A percentile compares a stretch with the other conserved stretches of the same genome.
Evolutionary conservation across 2,888 invertebrate genomes (phyloP).

Genomic region (Xylota segnis): DNA sequence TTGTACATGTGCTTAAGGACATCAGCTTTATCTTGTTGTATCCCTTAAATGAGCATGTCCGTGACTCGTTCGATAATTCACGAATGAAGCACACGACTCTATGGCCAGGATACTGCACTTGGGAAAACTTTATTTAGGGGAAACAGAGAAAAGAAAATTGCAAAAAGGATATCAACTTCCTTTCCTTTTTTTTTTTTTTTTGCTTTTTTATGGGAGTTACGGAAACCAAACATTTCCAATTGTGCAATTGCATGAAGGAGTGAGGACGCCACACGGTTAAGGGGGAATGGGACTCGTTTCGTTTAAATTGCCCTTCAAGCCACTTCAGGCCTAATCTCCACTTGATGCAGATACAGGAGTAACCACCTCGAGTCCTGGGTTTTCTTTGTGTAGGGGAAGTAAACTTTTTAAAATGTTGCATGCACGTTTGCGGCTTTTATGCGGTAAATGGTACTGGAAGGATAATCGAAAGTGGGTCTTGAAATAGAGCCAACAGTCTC

Average conservation of each 20-base stretch:
- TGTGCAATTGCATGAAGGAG: constrained; percentile 34
- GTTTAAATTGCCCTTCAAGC: constrained; percentile 15
- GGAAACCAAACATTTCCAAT: constrained; percentile 33
- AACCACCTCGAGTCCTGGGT: constrained; percentile 17
- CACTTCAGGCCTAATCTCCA: constrained; percentile 49
- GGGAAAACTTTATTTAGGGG: constrained; percentile 29
- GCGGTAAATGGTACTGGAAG: constrained; percentile 3
- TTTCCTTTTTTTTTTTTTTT: constrained; percentile 9
- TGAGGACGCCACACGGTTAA: no score
- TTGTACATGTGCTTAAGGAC: constrained; percentile 63
- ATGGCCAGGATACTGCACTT: constrained; percentile 25
- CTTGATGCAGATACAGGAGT: constrained; percentile 2
- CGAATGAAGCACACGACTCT: constrained; percentile 51
- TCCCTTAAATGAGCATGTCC: constrained; percentile 68
- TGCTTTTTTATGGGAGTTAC: neutral
- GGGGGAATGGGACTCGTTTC: no score
- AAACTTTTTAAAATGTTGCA: constrained; percentile 38
- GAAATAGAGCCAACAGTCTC: no score
- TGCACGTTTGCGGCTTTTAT: neutral
- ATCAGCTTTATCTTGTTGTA: constrained; percentile 61
- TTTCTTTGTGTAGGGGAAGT: constrained; percentile 11
- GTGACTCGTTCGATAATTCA: constrained; percentile 65
- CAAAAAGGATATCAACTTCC: constrained; percentile 26
- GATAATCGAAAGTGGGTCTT: no score
- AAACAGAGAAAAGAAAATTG: constrained; percentile 32